phyloP scores from a whole-genome alignment of 2,888 invertebrate genomes.

The Tenthredo mesomela region DNA sequence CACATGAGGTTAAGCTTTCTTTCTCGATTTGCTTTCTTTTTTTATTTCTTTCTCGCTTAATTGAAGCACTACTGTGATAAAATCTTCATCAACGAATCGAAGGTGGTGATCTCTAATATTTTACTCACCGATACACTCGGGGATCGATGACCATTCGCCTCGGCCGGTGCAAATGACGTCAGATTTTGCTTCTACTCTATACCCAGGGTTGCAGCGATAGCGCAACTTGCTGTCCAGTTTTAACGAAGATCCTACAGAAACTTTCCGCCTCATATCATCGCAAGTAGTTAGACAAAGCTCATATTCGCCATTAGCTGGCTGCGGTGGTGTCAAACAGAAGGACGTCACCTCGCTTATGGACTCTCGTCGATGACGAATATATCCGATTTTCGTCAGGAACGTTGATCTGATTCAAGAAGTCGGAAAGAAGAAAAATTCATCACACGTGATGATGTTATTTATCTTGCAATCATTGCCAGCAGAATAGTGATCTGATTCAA shows the following conservation, averaged over 20 bases:
- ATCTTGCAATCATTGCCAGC: no score
- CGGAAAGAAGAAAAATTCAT: neutral
- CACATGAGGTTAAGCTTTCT: no score
- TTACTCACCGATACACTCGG: slow-evolving; percentile 66
- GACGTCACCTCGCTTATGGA: neutral
- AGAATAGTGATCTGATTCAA: no score
- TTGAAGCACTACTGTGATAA: no score
- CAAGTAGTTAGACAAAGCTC: neutral
- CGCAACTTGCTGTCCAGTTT: neutral
- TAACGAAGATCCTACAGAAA: neutral
- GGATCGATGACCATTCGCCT: slow-evolving; percentile 65
- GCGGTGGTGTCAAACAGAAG: neutral
- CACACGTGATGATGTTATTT: no score
- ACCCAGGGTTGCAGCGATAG: neutral
- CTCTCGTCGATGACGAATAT: neutral
- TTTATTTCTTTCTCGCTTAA: no score
- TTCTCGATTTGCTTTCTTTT: no score
- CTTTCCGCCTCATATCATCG: neutral
- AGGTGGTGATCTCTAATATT: slow-evolving; percentile 9
- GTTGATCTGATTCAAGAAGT: neutral
- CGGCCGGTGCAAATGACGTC: slow-evolving; percentile 66
- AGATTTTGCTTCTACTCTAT: neutral
- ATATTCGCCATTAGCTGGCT: neutral
- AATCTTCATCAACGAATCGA: no score
- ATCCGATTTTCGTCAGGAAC: neutral